A percentile compares a stretch with the other conserved stretches of the same genome.
Conservation (phyloP, 2,888 invertebrate species). For the Trichopoda pennipes region DNA sequence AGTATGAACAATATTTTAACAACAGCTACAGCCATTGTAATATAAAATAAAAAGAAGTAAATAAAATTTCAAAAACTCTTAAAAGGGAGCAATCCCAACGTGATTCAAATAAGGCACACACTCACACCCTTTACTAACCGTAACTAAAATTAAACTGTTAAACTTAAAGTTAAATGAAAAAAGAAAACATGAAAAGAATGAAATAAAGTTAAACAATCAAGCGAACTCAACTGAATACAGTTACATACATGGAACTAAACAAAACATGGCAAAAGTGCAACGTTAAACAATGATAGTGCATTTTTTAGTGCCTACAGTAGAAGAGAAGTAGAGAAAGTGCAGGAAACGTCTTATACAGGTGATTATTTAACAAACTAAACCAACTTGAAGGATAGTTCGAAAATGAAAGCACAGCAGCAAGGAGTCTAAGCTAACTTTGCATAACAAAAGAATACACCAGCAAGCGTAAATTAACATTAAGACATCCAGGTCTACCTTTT, state of each 20-base stretch:
- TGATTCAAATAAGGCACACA: constrained; percentile 2
- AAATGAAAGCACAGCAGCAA: constrained; percentile 19
- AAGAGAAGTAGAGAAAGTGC: neutral
- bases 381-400: constrained; percentile 15
- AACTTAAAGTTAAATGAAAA: constrained; percentile 24
- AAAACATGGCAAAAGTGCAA: constrained; percentile 41
- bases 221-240: neutral
- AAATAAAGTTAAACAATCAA: constrained; percentile 16
- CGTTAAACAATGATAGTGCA: constrained; percentile 23
- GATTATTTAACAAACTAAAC: constrained; percentile 19
- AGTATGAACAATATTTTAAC: constrained; percentile 55
- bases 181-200: neutral
- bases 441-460: constrained; percentile 49
- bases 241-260: neutral
- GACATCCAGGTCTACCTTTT: constrained; percentile 47
- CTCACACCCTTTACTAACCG: neutral
- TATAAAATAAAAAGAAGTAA: constrained; percentile 10
- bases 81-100: constrained; percentile 9
- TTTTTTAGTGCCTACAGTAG: neutral
- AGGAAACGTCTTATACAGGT: constrained; percentile 8
- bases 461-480: constrained; percentile 52
- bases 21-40: constrained; percentile 13
- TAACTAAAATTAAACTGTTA: constrained; percentile 22
- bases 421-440: constrained; percentile 32
- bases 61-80: too few relatives aligned